Conservation (phyloP, 2,797 vertebrate species). For the Decapterus maruadsi region DNA sequence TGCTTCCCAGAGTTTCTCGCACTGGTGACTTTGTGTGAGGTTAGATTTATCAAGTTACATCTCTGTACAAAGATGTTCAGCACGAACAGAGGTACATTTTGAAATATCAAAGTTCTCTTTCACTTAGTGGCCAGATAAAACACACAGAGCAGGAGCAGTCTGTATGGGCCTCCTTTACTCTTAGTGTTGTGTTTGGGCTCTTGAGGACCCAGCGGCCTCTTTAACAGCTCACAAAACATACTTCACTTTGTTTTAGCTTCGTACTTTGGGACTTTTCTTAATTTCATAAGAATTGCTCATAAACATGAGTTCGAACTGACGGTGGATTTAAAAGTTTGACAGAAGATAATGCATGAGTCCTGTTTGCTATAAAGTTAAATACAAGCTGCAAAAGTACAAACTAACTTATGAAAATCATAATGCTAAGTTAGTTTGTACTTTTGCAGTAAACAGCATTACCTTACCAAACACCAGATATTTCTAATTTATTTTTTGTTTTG, state of each 20-base stretch:
- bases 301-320: not conserved
- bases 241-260: not conserved
- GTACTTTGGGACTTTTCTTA: not conserved
- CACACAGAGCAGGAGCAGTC: not conserved
- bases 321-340: no score
- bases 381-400: no score
- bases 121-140: not conserved
- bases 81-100: not conserved
- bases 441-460: not conserved
- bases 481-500: not conserved
- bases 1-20: constrained; percentile 28
- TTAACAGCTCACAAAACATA: not conserved
- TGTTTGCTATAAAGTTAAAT: not conserved
- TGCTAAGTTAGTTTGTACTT: not conserved
- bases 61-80: not conserved
- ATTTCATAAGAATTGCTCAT: not conserved
- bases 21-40: constrained; percentile 27
- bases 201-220: not conserved
- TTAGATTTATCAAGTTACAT: constrained; percentile 14
- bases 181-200: not conserved
- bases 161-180: not conserved
- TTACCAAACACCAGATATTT: not conserved
- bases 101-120: not conserved
- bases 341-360: not conserved
- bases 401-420: no score